These are phyloP conservation scores for Salvelinus alpinus DNA, from an alignment of 2,113 vertebrate species.

Conservation along the genomic window DNA sequence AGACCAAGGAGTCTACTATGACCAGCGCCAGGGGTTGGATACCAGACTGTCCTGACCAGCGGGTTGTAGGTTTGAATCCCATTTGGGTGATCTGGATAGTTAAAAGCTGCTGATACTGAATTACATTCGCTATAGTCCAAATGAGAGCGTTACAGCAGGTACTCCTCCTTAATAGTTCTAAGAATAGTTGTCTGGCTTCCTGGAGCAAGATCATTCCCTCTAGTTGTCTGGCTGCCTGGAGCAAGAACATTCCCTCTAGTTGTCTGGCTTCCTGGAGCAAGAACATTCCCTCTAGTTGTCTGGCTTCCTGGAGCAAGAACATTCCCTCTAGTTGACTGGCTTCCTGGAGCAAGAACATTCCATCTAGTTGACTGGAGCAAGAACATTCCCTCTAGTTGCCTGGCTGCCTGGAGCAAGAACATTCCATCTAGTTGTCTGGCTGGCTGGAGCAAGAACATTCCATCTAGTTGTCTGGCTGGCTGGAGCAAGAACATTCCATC, in stretches of 20 bases:
- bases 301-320: no score
- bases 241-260: not conserved
- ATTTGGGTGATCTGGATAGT: not conserved
- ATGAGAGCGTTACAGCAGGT: no score
- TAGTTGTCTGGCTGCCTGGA: not conserved
- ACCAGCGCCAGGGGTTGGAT: no score
- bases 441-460: no score
- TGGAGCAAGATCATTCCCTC: not conserved
- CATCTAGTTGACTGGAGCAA: not conserved
- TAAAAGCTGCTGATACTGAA: not conserved
- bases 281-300: not conserved
- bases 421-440: no score
- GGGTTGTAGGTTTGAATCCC: not conserved
- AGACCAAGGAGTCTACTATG: no score
- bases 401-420: no score
- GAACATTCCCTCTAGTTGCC: not conserved
- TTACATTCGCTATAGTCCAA: not conserved
- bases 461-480: no score
- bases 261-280: not conserved
- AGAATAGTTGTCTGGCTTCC: not conserved
- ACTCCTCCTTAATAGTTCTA: no score
- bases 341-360: no score
- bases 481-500: no score
- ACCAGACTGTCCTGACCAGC: not conserved
- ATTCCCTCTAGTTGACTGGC: no score